Evolutionary conservation across 2,888 invertebrate genomes (phyloP).

Genomic region (Auanema freiburgensis): DNA sequence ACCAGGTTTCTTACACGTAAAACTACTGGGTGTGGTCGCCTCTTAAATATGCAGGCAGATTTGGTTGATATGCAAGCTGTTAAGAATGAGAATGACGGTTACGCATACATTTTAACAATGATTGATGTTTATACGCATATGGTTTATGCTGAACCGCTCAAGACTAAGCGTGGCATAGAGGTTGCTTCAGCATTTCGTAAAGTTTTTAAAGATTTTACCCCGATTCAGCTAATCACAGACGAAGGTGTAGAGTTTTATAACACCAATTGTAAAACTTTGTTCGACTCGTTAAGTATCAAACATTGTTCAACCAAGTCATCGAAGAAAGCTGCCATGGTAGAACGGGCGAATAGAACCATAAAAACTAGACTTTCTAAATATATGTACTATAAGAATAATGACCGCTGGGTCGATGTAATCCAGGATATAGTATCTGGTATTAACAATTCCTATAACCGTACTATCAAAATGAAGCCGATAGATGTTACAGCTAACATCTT

Average conservation of each 20-base stretch:
- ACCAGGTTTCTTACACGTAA: not conserved
- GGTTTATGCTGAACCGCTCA: not conserved
- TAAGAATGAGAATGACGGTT: not conserved
- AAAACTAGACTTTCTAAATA: not conserved
- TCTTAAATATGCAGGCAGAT: not conserved
- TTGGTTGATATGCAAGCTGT: not conserved
- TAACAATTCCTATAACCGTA: not conserved
- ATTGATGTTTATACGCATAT: not conserved
- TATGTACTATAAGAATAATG: not conserved
- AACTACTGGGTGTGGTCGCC: not conserved
- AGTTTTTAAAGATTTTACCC: not conserved
- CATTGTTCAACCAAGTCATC: not conserved
- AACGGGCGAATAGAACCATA: not conserved
- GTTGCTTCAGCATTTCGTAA: not conserved
- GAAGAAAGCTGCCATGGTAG: not conserved
- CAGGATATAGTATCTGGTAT: not conserved
- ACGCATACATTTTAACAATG: not conserved
- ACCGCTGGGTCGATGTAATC: not conserved
- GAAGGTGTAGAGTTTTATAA: not conserved
- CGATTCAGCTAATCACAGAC: not conserved
- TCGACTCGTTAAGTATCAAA: not conserved
- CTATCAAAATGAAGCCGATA: slow-evolving; percentile 2
- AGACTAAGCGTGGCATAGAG: not conserved
- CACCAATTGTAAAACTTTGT: not conserved
- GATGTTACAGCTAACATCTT: no score